Conservation (phyloP, 1,140 invertebrate species). For the Bombus consobrinus region DNA sequence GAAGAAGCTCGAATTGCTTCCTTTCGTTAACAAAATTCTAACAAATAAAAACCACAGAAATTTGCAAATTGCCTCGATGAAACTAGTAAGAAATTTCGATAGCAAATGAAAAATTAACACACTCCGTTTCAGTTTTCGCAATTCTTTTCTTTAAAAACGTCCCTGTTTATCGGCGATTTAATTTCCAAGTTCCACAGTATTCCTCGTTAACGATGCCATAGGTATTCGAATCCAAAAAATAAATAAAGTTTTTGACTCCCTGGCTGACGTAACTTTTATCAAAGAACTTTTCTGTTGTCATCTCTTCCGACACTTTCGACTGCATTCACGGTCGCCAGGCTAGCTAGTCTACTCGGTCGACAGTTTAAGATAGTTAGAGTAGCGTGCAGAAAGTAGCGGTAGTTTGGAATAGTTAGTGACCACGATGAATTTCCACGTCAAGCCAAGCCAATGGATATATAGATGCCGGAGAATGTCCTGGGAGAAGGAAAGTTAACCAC, state of each 20-base stretch:
- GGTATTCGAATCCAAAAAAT: background rate
- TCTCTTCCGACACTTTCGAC: background rate
- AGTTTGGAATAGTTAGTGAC: slow-evolving; percentile 72
- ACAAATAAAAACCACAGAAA: too few species aligned
- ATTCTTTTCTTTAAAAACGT: too few species aligned
- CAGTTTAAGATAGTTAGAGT: slow-evolving; percentile 73
- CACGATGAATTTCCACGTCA: slow-evolving; percentile 69
- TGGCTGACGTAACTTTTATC: background rate
- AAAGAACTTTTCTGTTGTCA: slow-evolving; percentile 2
- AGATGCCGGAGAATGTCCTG: slow-evolving; percentile 41
- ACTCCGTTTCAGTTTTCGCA: too few species aligned
- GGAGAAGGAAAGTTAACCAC: slow-evolving; percentile 63
- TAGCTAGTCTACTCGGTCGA: slow-evolving; percentile 45
- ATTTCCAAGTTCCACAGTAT: background rate
- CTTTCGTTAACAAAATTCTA: too few species aligned
- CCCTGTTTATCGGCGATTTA: background rate
- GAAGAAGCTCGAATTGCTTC: too few species aligned
- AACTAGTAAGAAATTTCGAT: too few species aligned
- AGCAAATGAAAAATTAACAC: too few species aligned
- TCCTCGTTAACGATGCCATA: background rate
- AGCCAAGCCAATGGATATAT: slow-evolving; percentile 59
- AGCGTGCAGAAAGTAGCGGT: slow-evolving; percentile 62
- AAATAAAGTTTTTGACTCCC: background rate
- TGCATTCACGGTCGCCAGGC: background rate
- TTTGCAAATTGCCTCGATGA: too few species aligned